A percentile compares a stretch with the other conserved stretches of the same genome.
These are phyloP conservation scores for Mesembrinibis cayennensis DNA, from an alignment of 2,113 vertebrate genomes.

Conservation along the genomic window DNA sequence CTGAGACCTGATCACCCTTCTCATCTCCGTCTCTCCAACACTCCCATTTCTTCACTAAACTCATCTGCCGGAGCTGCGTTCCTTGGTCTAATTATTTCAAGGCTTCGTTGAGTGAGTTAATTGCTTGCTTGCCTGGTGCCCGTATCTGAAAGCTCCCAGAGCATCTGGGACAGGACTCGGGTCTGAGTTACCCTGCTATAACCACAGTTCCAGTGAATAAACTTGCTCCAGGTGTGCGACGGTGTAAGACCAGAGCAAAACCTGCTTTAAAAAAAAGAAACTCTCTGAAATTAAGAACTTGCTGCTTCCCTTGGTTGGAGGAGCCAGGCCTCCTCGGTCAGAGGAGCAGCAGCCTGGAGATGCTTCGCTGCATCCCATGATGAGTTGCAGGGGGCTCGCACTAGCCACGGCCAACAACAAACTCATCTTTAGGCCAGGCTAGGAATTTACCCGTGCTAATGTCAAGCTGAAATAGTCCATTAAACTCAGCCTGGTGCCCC, in stretches of 20 bases:
- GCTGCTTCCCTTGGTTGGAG: background rate
- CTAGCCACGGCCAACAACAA: background rate
- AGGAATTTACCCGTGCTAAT: accelerated
- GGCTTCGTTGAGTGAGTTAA: background rate
- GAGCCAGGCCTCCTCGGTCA: background rate
- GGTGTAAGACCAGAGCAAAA: background rate
- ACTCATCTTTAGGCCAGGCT: background rate
- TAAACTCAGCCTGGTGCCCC: background rate
- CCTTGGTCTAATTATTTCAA: constrained; percentile 43
- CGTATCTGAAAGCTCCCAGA: background rate
- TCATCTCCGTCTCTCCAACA: constrained; percentile 13
- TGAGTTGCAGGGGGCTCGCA: background rate
- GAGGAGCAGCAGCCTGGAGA: background rate
- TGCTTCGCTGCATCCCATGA: accelerated
- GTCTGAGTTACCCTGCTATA: background rate
- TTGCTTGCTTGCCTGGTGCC: background rate
- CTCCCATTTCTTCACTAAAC: constrained; percentile 17
- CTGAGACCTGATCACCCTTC: background rate
- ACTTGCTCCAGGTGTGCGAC: background rate
- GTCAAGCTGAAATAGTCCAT: background rate
- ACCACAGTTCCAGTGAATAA: background rate
- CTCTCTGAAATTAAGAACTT: background rate
- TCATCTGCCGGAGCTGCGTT: background rate
- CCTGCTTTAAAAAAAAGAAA: background rate
- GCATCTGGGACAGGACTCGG: background rate